Evolutionary conservation across 2,113 vertebrate genomes (phyloP).

Genomic region (Agapornis roseicollis): DNA sequence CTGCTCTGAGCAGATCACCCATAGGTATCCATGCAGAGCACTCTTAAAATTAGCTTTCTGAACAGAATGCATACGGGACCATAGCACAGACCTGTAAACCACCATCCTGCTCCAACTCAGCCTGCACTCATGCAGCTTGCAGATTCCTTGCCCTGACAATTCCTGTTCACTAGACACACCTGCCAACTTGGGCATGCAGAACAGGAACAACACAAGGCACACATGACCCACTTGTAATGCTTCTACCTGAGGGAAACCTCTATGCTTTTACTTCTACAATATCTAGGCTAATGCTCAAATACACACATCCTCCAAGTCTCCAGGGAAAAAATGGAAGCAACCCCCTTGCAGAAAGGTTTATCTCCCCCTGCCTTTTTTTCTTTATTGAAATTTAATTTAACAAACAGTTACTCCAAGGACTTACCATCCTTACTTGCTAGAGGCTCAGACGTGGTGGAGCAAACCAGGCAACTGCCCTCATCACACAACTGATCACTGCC

Average conservation of each 20-base stretch:
- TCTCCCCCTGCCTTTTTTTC: accelerated
- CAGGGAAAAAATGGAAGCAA: neutral
- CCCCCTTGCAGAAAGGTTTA: neutral
- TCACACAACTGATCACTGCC: neutral
- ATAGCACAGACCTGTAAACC: neutral
- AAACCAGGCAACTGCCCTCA: neutral
- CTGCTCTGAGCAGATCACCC: neutral
- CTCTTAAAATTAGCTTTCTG: neutral
- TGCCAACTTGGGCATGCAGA: neutral
- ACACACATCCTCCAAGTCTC: neutral
- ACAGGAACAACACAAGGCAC: neutral
- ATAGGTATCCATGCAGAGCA: accelerated
- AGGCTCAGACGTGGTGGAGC: neutral
- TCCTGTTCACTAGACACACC: neutral
- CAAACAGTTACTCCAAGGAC: neutral
- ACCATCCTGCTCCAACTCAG: neutral
- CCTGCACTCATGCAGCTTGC: neutral
- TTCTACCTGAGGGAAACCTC: neutral
- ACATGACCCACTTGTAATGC: neutral
- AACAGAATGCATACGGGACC: neutral
- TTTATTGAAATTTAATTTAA: neutral
- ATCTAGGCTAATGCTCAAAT: neutral
- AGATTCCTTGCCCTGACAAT: too few species aligned
- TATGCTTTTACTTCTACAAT: neutral
- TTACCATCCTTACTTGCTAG: neutral